phyloP scores from a whole-genome alignment of 2,888 invertebrate species.

The Temnothorax unifasciatus region DNA sequence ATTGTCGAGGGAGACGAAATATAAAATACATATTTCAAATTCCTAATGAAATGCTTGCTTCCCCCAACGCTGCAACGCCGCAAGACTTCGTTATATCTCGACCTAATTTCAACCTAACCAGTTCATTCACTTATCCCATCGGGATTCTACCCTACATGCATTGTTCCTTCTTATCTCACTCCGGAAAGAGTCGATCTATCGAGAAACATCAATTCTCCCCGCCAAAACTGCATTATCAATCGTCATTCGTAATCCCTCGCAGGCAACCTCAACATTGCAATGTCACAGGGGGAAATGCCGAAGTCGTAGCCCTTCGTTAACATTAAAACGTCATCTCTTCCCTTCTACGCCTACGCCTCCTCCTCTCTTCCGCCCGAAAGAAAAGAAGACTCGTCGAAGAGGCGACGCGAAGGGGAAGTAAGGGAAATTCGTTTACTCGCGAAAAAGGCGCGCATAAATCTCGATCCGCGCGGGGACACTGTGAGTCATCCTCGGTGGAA shows the following conservation, averaged over 20 bases:
- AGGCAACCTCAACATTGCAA: conserved; percentile 16
- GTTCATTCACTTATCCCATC: conserved; percentile 24
- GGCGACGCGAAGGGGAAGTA: conserved; percentile 46
- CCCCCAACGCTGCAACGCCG: background rate
- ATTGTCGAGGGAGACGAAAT: background rate
- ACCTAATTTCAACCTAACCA: conserved; percentile 57
- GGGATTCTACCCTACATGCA: conserved; percentile 3
- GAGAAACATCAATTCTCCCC: conserved; percentile 50
- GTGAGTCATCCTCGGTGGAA: conserved; percentile 67
- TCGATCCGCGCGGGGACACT: conserved; percentile 51
- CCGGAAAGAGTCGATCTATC: conserved; percentile 41
- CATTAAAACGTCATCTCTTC: conserved; percentile 60
- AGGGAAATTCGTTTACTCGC: conserved; percentile 80
- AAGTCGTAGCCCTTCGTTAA: conserved; percentile 59
- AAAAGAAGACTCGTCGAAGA: conserved; percentile 47
- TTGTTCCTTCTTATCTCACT: conserved; percentile 53
- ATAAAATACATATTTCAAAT: conserved; percentile 27
- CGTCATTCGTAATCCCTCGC: conserved; percentile 47
- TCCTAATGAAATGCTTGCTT: conserved; percentile 14
- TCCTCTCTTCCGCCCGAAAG: conserved; percentile 29
- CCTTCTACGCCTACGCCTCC: conserved; percentile 5
- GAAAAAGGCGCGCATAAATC: conserved; percentile 80
- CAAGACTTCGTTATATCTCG: conserved; percentile 3
- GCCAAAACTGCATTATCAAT: conserved; percentile 69
- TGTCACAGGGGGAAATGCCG: conserved; percentile 41